phyloP scores from a whole-genome alignment of 2,888 invertebrate genomes.

The Nasonovia ribisnigri region DNA sequence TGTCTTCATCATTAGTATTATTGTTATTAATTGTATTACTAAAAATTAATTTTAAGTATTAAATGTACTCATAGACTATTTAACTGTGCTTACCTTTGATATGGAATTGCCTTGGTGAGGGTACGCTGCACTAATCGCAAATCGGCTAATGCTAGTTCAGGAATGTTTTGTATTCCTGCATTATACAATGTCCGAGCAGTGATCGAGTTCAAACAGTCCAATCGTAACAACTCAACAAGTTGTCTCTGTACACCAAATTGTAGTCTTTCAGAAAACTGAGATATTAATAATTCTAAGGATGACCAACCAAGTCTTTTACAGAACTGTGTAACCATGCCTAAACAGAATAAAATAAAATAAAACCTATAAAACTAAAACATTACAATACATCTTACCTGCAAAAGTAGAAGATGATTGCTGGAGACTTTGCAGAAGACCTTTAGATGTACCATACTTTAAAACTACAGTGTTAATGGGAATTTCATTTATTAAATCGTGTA shows the following conservation, averaged over 20 bases:
- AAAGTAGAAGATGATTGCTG: conserved; percentile 96
- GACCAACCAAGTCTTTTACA: conserved; percentile 93
- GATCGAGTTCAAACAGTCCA: conserved; percentile 85
- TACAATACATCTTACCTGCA: conserved; percentile 77
- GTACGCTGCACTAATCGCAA: conserved; percentile 80
- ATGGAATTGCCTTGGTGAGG: conserved; percentile 84
- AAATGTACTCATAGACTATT: neutral
- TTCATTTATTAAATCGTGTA: conserved; percentile 95
- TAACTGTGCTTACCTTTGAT: conserved; percentile 76
- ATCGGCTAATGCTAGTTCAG: conserved; percentile 83
- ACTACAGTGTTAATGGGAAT: conserved; percentile 84
- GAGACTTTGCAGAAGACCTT: conserved; percentile 92
- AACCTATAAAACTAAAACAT: conserved; percentile 31
- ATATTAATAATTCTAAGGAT: conserved; percentile 87
- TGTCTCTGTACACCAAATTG: conserved; percentile 95
- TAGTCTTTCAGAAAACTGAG: conserved; percentile 93
- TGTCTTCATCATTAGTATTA: conserved; percentile 79
- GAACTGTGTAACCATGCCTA: conserved; percentile 97
- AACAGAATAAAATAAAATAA: conserved; percentile 44
- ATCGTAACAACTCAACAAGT: conserved; percentile 88
- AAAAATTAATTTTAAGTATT: conserved; percentile 46
- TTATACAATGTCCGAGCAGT: conserved; percentile 87
- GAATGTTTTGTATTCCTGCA: conserved; percentile 82
- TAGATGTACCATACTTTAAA: conserved; percentile 85
- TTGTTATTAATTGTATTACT: conserved; percentile 76